Conservation (phyloP, 2,888 invertebrate genomes). For the Ceratothoa steindachneri region DNA sequence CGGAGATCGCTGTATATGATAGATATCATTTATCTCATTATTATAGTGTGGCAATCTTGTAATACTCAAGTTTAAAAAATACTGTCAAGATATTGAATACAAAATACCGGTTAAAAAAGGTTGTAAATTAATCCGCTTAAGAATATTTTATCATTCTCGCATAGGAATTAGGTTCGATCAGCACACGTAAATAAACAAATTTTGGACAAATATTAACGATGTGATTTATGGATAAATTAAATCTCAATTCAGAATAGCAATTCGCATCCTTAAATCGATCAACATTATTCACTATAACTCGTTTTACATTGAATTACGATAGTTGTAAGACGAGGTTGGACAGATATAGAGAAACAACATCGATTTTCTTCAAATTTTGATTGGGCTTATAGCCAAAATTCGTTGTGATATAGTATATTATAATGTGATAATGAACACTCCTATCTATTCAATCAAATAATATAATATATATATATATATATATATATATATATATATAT, state of each 20-base stretch:
- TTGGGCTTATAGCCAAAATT: neutral
- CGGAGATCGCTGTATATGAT: neutral
- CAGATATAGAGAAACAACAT: neutral
- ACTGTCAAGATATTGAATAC: constrained; percentile 8
- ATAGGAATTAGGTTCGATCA: neutral
- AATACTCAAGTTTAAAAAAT: neutral
- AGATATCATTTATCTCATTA: constrained; percentile 1
- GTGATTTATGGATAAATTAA: neutral
- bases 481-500: no score
- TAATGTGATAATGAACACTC: neutral
- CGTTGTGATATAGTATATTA: neutral
- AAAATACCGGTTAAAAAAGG: constrained; percentile 1
- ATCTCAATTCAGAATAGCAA: neutral
- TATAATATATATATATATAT: neutral
- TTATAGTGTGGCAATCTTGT: neutral
- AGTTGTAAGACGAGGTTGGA: neutral
- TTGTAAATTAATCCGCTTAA: neutral
- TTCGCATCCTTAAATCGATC: neutral
- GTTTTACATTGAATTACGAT: neutral
- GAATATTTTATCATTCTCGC: neutral
- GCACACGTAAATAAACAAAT: neutral
- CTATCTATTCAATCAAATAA: neutral
- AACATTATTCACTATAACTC: neutral
- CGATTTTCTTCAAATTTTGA: neutral
- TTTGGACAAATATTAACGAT: neutral